Evolutionary conservation across 2,888 invertebrate genomes (phyloP).

Genomic region (Leptopilina myrica): DNA sequence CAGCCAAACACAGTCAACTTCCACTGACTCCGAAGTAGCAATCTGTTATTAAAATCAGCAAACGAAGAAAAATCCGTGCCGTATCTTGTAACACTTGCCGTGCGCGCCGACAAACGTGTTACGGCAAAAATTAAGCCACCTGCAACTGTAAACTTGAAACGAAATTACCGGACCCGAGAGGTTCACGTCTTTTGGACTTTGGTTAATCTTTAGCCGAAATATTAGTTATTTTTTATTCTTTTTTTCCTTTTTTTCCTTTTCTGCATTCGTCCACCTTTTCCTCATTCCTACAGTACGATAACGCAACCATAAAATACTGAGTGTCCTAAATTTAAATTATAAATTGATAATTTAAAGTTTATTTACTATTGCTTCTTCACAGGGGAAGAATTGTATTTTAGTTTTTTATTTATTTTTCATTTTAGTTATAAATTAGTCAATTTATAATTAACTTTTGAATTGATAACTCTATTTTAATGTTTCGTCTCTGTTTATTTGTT

Average conservation of each 20-base stretch:
- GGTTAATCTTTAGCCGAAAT: slow-evolving; percentile 27
- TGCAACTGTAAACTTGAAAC: slow-evolving; percentile 62
- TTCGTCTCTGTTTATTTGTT: too few relatives aligned
- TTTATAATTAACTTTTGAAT: too few relatives aligned
- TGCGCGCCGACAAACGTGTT: slow-evolving; percentile 71
- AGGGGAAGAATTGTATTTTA: too few relatives aligned
- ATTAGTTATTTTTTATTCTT: not conserved
- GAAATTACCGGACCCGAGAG: slow-evolving; percentile 42
- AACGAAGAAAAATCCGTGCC: slow-evolving; percentile 76
- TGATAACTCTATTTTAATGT: too few relatives aligned
- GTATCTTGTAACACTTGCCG: slow-evolving; percentile 67
- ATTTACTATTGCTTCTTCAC: too few relatives aligned
- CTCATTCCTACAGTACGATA: not conserved
- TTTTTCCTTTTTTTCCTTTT: not conserved
- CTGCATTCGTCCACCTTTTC: not conserved
- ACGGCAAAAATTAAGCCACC: slow-evolving; percentile 75
- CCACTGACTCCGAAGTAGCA: slow-evolving; percentile 59
- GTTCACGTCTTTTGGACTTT: slow-evolving; percentile 20
- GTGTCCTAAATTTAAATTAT: too few relatives aligned
- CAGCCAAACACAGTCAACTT: slow-evolving; percentile 19
- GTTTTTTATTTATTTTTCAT: too few relatives aligned
- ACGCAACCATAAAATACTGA: not conserved
- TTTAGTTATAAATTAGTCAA: too few relatives aligned
- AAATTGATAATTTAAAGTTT: too few relatives aligned
- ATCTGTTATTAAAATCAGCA: slow-evolving; percentile 77